A percentile compares a stretch with the other conserved stretches of the same genome.
These are phyloP conservation scores for Struthio camelus DNA, from an alignment of 2,113 vertebrate genomes.

Conservation along the genomic window DNA sequence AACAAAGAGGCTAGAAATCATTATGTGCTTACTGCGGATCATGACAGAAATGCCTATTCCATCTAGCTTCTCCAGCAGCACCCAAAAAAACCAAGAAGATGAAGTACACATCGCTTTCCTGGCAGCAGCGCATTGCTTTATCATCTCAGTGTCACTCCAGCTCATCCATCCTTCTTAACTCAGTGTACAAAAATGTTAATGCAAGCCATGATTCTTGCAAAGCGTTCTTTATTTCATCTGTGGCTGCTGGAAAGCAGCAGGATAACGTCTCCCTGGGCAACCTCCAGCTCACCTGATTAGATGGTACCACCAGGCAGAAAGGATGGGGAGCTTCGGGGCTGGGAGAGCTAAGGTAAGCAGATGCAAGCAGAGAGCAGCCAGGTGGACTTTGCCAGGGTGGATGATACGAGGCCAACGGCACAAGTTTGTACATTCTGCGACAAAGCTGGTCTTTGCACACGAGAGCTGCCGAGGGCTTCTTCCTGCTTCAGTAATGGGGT, in stretches of 20 bases:
- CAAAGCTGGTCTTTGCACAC: background rate
- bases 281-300: background rate
- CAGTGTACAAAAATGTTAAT: background rate
- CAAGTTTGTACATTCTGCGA: background rate
- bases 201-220: conserved; percentile 14
- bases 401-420: background rate
- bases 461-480: background rate
- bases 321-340: background rate
- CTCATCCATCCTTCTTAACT: background rate
- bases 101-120: background rate
- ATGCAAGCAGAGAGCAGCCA: background rate
- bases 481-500: background rate
- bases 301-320: background rate
- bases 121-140: background rate
- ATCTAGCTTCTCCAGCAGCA: background rate
- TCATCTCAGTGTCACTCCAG: background rate
- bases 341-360: background rate
- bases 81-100: conserved; percentile 1
- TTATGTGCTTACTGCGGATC: background rate
- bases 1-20: background rate
- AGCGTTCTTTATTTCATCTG: background rate
- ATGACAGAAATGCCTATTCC: background rate
- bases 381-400: background rate
- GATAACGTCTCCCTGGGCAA: background rate
- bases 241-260: background rate